phyloP scores from a whole-genome alignment of 64 coral and sea anemone genomes.

The Hydrozoanthus tunicans region DNA sequence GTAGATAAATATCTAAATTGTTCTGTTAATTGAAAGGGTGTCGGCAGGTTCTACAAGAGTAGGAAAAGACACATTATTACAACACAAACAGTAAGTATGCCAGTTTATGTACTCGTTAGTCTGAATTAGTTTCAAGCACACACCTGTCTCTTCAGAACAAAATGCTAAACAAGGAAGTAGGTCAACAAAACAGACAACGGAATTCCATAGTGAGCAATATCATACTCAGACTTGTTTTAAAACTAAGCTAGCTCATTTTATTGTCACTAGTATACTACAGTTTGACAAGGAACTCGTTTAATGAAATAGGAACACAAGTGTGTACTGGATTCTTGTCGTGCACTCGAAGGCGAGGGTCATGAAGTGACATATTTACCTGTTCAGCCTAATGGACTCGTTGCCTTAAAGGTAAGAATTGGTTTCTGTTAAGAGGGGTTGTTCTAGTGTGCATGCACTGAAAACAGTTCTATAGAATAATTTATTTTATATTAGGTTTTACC shows the following conservation, averaged over 20 bases:
- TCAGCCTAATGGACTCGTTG: constrained; percentile 85
- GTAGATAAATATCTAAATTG: not conserved
- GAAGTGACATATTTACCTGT: constrained; percentile 93
- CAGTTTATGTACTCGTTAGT: not conserved
- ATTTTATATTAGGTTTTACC: too few relatives aligned
- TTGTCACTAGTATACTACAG: too few relatives aligned
- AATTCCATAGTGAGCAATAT: too few relatives aligned
- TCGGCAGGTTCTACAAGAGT: constrained; percentile 93
- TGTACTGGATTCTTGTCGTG: constrained; percentile 97
- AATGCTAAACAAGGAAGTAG: too few relatives aligned
- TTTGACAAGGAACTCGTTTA: not conserved
- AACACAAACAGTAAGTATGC: constrained; percentile 92
- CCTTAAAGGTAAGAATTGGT: constrained; percentile 64
- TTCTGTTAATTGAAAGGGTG: constrained; percentile 58
- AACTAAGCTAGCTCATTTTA: too few relatives aligned
- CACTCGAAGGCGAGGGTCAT: constrained; percentile 86
- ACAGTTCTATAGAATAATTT: too few relatives aligned
- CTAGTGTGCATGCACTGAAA: too few relatives aligned
- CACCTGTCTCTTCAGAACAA: too few relatives aligned
- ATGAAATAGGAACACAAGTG: constrained; percentile 93
- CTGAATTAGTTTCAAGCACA: not conserved
- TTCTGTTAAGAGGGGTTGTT: not conserved
- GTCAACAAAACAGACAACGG: too few relatives aligned
- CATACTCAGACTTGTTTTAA: too few relatives aligned
- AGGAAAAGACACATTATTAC: constrained; percentile 97